These are phyloP conservation scores for Eretmocerus hayati DNA, from an alignment of 2,888 invertebrate genomes.

Conservation along the genomic window DNA sequence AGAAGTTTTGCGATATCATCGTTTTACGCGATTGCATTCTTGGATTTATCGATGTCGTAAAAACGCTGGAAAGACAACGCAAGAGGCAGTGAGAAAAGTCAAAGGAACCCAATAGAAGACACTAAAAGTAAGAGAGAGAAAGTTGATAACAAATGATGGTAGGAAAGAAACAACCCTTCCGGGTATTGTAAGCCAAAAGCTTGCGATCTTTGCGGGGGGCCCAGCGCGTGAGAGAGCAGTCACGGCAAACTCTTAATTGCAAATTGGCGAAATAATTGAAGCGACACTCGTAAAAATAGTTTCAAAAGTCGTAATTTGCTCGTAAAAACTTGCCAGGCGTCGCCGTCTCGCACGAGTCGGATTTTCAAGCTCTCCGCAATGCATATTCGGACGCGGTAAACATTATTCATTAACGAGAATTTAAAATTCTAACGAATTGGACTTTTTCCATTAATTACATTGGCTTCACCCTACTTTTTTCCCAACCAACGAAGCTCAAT, in stretches of 20 bases:
- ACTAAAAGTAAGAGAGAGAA: constrained; percentile 11
- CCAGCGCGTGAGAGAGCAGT: constrained; percentile 18
- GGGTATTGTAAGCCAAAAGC: constrained; percentile 20
- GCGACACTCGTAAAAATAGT: constrained; percentile 48
- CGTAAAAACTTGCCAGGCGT: constrained; percentile 13
- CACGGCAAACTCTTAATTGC: constrained; percentile 44
- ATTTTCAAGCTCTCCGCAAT: constrained; percentile 25
- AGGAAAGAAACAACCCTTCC: constrained; percentile 25
- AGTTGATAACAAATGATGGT: constrained; percentile 8
- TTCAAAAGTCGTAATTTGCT: constrained; percentile 44
- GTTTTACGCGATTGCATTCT: constrained; percentile 20
- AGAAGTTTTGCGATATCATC: constrained; percentile 21
- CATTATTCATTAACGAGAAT: constrained; percentile 30
- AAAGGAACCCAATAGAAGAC: not conserved
- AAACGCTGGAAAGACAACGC: constrained; percentile 6
- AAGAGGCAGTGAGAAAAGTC: constrained; percentile 6
- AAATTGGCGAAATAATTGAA: constrained; percentile 48
- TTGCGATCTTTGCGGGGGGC: constrained; percentile 1
- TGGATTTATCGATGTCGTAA: constrained; percentile 25
- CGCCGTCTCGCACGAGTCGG: no score
- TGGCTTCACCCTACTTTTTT: constrained; percentile 17
- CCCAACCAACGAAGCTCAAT: constrained; percentile 2
- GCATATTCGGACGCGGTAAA: constrained; percentile 26
- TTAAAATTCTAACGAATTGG: constrained; percentile 22
- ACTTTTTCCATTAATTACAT: constrained; percentile 29